Evolutionary conservation across 2,888 invertebrate species (phyloP).

Genomic region (Blastobasis lacticolella): DNA sequence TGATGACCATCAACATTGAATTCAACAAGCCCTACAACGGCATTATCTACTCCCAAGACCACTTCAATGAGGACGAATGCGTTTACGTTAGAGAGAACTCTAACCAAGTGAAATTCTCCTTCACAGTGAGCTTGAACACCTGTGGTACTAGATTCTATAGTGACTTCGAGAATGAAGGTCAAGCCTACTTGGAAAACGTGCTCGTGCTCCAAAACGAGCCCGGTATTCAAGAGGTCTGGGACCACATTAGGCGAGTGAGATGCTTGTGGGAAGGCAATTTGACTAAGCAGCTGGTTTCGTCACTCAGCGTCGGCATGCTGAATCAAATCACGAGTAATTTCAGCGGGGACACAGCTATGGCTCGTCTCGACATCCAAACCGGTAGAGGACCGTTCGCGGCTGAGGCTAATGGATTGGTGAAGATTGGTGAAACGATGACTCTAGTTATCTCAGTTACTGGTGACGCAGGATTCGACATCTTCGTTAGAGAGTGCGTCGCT

Average conservation of each 20-base stretch:
- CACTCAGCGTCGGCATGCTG: conserved; percentile 84
- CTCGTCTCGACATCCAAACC: conserved; percentile 83
- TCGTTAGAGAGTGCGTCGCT: conserved; percentile 84
- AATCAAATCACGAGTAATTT: conserved; percentile 87
- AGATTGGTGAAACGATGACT: conserved; percentile 88
- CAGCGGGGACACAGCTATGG: conserved; percentile 88
- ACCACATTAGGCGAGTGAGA: conserved; percentile 83
- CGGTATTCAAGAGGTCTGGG: conserved; percentile 86
- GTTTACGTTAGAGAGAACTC: conserved; percentile 83
- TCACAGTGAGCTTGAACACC: conserved; percentile 82
- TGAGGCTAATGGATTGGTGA: conserved; percentile 83
- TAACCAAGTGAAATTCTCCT: conserved; percentile 79
- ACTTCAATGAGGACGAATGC: conserved; percentile 78
- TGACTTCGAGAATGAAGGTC: conserved; percentile 82
- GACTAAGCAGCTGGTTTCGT: conserved; percentile 82
- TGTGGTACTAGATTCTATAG: conserved; percentile 88
- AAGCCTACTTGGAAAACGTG: conserved; percentile 86
- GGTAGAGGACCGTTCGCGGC: conserved; percentile 86
- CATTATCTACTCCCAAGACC: conserved; percentile 87
- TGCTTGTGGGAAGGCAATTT: conserved; percentile 89
- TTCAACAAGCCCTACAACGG: conserved; percentile 86
- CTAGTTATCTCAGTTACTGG: conserved; percentile 86
- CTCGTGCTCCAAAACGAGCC: conserved; percentile 85
- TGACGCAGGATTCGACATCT: conserved; percentile 85
- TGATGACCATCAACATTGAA: conserved; percentile 87